Conservation (phyloP, 2,797 vertebrate species). For the Aeoliscus strigatus region DNA sequence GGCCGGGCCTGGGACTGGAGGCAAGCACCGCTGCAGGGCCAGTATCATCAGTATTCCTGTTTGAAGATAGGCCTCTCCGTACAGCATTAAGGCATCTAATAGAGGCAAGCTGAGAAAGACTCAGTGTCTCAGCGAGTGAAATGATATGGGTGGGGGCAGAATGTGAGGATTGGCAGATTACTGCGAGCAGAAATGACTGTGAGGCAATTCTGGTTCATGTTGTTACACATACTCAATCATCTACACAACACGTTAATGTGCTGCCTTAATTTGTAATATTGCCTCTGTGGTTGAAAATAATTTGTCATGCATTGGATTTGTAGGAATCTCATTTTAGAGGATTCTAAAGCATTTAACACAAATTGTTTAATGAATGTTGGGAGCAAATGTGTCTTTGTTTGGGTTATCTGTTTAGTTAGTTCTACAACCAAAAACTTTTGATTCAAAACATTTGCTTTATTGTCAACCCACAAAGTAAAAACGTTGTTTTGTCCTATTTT, state of each 20-base stretch:
- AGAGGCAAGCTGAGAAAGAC: constrained; percentile 44
- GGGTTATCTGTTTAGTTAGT: constrained; percentile 11
- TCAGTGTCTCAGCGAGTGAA: constrained; percentile 9
- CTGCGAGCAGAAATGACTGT: constrained; percentile 65
- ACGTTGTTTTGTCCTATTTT: no score
- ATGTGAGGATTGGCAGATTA: constrained; percentile 66
- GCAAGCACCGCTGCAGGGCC: constrained; percentile 61
- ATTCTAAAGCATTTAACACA: constrained; percentile 48
- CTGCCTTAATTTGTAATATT: constrained; percentile 61
- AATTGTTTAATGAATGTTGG: constrained; percentile 47
- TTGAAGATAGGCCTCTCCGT: constrained; percentile 72
- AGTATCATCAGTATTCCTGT: constrained; percentile 69
- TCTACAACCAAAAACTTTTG: constrained; percentile 12
- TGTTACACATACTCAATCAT: constrained; percentile 58
- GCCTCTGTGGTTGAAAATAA: constrained; percentile 57
- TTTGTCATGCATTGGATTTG: constrained; percentile 64
- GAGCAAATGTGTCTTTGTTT: constrained; percentile 20
- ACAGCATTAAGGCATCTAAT: constrained; percentile 69
- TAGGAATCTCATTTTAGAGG: constrained; percentile 55
- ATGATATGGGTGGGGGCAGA: constrained; percentile 38
- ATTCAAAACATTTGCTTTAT: neutral
- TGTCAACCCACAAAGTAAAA: neutral
- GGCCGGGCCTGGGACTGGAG: constrained; percentile 46
- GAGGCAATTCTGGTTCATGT: constrained; percentile 66
- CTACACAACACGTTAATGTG: constrained; percentile 66